Evolutionary conservation across 2,113 vertebrate genomes (phyloP).

Genomic region (Cryptomyrus ogoouensis): DNA sequence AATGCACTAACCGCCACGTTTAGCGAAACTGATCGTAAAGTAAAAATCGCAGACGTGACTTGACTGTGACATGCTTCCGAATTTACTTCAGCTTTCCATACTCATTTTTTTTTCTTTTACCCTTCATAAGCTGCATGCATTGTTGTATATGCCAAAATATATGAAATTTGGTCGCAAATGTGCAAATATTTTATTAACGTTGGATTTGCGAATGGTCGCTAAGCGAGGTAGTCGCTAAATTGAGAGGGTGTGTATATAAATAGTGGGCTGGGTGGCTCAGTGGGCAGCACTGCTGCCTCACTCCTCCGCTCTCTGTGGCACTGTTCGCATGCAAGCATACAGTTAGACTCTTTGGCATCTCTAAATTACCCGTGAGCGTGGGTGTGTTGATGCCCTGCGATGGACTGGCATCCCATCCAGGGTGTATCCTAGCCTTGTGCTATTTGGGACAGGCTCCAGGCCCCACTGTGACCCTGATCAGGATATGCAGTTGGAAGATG

Average conservation of each 20-base stretch:
- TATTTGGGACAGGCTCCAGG: neutral
- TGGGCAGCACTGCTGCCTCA: neutral
- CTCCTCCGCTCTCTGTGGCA: neutral
- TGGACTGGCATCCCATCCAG: neutral
- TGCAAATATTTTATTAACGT: neutral
- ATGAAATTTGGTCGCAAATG: neutral
- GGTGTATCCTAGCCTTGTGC: neutral
- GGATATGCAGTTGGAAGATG: neutral
- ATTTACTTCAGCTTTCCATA: neutral
- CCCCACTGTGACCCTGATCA: neutral
- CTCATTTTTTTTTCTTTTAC: neutral
- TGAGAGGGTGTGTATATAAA: neutral
- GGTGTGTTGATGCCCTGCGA: neutral
- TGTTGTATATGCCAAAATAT: neutral
- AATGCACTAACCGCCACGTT: neutral
- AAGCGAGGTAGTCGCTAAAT: neutral
- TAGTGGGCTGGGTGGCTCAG: neutral
- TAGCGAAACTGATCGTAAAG: neutral
- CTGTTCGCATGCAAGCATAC: neutral
- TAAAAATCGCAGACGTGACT: neutral
- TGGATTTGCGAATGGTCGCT: neutral
- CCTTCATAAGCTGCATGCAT: neutral
- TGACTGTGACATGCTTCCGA: neutral
- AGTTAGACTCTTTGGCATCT: neutral
- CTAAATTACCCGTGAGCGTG: neutral